Conservation (phyloP, 2,113 vertebrate genomes). For the Oxygymnocypris stewartii region DNA sequence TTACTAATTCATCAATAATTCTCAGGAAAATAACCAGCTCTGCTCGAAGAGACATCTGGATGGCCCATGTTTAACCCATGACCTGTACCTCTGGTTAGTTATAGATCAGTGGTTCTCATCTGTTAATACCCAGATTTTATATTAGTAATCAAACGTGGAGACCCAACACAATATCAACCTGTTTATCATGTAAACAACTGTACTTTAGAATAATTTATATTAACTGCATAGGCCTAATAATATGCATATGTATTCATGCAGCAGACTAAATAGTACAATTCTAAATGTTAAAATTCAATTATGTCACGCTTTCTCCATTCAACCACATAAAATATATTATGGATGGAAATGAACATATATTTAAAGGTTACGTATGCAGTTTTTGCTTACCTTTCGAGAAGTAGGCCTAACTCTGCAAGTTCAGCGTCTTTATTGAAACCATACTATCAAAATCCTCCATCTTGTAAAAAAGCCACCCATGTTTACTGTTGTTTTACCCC, state of each 20-base stretch:
- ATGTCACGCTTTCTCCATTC: not conserved
- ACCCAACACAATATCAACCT: not conserved
- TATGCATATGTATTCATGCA: not conserved
- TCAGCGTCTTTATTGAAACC: not conserved
- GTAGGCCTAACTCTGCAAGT: not conserved
- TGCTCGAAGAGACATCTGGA: not conserved
- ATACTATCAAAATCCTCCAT: not conserved
- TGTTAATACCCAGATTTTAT: not conserved
- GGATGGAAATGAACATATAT: not conserved
- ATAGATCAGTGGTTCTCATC: not conserved
- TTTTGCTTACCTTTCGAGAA: not conserved
- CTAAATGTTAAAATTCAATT: not conserved
- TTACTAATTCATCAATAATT: constrained; percentile 19
- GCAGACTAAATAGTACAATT: not conserved
- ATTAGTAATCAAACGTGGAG: not conserved
- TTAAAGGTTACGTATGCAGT: not conserved
- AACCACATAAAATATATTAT: not conserved
- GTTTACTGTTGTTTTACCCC: not conserved
- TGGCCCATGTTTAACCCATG: not conserved
- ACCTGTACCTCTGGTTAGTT: not conserved
- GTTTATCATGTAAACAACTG: not conserved
- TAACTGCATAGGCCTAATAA: not conserved
- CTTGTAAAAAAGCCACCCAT: not conserved
- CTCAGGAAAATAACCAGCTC: constrained; percentile 16
- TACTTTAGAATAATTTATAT: not conserved